Evolutionary conservation across 2,888 invertebrate genomes (phyloP), one percentile per base, ranked within the genome.

Genomic region (Tenthredo notha): DNA sequence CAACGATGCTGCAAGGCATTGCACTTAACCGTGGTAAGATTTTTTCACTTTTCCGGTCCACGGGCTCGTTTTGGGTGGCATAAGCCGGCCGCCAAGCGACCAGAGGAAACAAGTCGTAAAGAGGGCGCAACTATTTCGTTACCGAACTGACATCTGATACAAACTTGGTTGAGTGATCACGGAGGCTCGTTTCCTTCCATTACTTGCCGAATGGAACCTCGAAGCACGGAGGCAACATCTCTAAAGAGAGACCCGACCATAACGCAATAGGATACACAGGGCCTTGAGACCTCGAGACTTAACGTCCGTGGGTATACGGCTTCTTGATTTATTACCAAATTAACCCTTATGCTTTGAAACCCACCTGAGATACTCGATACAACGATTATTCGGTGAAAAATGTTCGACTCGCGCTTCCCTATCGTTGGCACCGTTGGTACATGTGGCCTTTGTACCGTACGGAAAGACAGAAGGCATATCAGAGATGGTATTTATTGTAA

Each of bases 291-390:
- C 33, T 33, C 67, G 50, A 33, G 43, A 65, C 37, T 65, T 5
- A 61, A 61, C 40, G 61, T 80, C 37, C 65, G 58, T 15, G 37
- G 37, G 90, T 91, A 89, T 90, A 91, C 87, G 91, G 91, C 91
- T 91, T 91, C 91, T 91, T 92, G 93, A 92, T 93, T 93, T 92
- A 92, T 92, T 91, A 91, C 87, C 90, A 89, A 91, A 92, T 92
- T 91, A 92, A 92, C 91, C 77, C 77, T 77, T 54, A 9, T 3
- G 50, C 33, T 33, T 29, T 33, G 77, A 54, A 54, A 18, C 54
- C 74, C 18, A 15, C 12, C 74, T n/a, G 77, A 50, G 50, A 50
- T 77, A 33, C 47, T 43, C 74, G 74, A 47, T 74, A 43, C 74
- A 43, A 40, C 29, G 50, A 54, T 77, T 33, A 54, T 77, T 29